These are phyloP conservation scores for Ennomos quercinarius DNA, from an alignment of 2,888 invertebrate genomes.

Conservation along the genomic window DNA sequence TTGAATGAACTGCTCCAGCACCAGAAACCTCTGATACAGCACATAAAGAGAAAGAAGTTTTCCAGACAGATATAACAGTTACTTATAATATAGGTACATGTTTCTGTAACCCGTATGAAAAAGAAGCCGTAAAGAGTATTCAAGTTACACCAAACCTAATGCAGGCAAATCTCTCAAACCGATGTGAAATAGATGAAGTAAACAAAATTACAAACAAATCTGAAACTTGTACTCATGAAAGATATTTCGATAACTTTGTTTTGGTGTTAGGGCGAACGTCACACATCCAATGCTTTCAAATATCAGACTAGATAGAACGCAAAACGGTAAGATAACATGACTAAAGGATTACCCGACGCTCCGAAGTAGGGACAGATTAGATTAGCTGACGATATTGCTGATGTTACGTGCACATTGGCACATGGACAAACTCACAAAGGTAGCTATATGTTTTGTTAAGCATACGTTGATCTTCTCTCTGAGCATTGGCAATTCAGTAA, in stretches of 20 bases:
- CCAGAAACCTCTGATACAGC: too few species aligned
- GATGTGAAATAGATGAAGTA: too few species aligned
- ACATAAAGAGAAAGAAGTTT: too few species aligned
- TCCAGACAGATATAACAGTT: too few species aligned
- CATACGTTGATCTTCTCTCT: too few species aligned
- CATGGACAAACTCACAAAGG: background rate
- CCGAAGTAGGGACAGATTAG: constrained; percentile 33
- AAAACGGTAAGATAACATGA: constrained; percentile 30
- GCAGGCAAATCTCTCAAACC: background rate
- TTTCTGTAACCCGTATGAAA: too few species aligned
- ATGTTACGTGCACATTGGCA: constrained; percentile 1
- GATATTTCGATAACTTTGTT: constrained; percentile 13
- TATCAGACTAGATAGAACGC: constrained; percentile 16
- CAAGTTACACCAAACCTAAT: background rate
- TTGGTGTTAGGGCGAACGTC: constrained; percentile 8
- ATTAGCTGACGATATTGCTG: constrained; percentile 16
- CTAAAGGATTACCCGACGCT: constrained; percentile 33
- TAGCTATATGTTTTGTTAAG: too few species aligned
- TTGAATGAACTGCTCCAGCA: too few species aligned
- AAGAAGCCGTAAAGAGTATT: background rate
- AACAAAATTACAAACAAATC: background rate
- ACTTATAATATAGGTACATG: too few species aligned
- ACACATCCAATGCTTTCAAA: constrained; percentile 17
- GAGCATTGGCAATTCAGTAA: too few species aligned
- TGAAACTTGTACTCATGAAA: background rate